Conservation (phyloP, 2,113 vertebrate genomes). For the Rattus norvegicus region DNA sequence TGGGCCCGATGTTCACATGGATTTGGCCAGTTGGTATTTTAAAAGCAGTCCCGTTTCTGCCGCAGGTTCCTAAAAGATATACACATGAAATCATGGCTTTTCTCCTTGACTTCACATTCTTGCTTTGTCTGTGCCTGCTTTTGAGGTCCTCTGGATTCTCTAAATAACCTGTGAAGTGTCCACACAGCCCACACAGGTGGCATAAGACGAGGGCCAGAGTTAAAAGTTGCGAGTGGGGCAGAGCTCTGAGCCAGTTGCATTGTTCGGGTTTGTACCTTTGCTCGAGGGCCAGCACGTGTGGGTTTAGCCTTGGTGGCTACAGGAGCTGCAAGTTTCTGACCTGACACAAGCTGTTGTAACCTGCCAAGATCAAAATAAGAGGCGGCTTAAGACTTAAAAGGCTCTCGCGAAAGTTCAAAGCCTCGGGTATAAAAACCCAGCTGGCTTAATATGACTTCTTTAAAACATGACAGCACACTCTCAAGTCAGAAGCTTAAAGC, state of each 20-base stretch:
- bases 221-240: background rate
- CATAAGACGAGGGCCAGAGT: background rate
- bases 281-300: background rate
- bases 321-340: background rate
- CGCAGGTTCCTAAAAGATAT: background rate
- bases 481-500: background rate
- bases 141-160: background rate
- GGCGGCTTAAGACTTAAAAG: background rate
- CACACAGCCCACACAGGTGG: background rate
- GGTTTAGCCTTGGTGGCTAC: background rate
- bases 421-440: background rate
- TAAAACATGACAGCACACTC: background rate
- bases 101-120: background rate
- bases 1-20: background rate
- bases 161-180: background rate
- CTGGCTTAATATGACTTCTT: conserved; percentile 6
- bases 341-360: background rate
- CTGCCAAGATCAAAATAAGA: background rate
- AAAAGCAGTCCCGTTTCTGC: background rate
- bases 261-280: background rate
- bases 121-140: background rate
- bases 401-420: conserved; percentile 34
- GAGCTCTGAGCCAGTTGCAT: too few relatives aligned
- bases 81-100: background rate
- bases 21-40: background rate